phyloP scores from a whole-genome alignment of 37 sponge, comb jelly and placozoan species.

The Chondrosia reniformis region DNA sequence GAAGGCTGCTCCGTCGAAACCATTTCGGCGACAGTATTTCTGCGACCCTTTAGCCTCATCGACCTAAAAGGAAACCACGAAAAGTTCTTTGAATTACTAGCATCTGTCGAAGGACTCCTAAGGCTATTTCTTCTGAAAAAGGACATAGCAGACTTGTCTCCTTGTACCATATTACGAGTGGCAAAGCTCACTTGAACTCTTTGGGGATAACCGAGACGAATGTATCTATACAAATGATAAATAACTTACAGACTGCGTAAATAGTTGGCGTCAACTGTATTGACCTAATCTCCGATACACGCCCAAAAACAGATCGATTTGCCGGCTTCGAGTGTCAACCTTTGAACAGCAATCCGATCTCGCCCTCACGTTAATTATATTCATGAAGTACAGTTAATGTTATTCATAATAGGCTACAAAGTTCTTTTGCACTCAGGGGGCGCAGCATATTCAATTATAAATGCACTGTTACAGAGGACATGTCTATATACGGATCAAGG shows the following conservation, averaged over 20 bases:
- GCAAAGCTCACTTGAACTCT: no score
- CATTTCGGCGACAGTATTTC: constrained; percentile 2
- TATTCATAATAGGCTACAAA: no score
- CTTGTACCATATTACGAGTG: constrained; percentile 17
- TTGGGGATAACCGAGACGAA: not conserved
- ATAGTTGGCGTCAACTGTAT: not conserved
- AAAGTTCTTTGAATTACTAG: not conserved
- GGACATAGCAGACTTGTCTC: constrained; percentile 3
- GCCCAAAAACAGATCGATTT: no score
- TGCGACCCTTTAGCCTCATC: not conserved
- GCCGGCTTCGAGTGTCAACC: no score
- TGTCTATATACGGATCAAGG: not conserved
- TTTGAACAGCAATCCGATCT: no score
- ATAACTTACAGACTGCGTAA: not conserved
- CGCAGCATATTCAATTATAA: not conserved
- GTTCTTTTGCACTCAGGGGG: no score
- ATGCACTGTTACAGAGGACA: not conserved
- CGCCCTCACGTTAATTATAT: no score
- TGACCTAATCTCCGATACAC: not conserved
- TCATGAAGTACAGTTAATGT: no score
- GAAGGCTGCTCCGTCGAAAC: constrained; percentile 1
- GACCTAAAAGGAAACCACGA: not conserved
- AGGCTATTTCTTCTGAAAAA: constrained; percentile 8
- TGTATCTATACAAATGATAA: not conserved
- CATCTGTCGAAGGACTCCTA: not conserved